phyloP scores from a whole-genome alignment of 1,140 invertebrate genomes.

The Idris sp. region DNA sequence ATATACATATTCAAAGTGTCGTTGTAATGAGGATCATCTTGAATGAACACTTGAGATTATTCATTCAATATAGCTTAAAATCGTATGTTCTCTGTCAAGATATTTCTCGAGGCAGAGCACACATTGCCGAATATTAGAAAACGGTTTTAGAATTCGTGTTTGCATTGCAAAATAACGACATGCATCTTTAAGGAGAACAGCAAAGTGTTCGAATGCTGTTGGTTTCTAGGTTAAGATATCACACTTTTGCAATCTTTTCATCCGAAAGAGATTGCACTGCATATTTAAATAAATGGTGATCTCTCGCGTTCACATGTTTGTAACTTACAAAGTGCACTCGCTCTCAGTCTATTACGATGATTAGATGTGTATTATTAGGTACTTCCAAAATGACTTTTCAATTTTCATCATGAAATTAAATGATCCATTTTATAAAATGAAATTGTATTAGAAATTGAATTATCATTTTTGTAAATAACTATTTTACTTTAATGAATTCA shows the following conservation, averaged over 20 bases:
- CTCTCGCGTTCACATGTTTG: conserved; percentile 21
- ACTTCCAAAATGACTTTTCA: no score
- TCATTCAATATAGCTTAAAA: conserved; percentile 37
- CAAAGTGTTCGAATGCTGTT: conserved; percentile 43
- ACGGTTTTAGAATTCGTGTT: conserved; percentile 61
- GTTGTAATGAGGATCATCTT: conserved; percentile 9
- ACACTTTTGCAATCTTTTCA: conserved; percentile 43
- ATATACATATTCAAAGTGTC: no score
- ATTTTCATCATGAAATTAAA: no score
- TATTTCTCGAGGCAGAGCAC: conserved; percentile 30
- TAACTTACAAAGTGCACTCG: no score
- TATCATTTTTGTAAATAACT: no score
- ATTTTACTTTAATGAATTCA: no score
- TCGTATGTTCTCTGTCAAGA: conserved; percentile 13
- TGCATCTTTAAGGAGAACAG: conserved; percentile 62
- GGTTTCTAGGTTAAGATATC: conserved; percentile 55
- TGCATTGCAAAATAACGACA: conserved; percentile 65
- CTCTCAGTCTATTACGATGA: no score
- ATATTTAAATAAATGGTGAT: conserved; percentile 55
- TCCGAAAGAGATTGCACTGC: conserved; percentile 43
- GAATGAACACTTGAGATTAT: conserved; percentile 29
- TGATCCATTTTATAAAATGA: conserved; percentile 4
- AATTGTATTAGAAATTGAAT: no score
- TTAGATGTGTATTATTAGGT: no score
- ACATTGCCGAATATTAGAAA: conserved; percentile 33